A percentile compares a stretch with the other conserved stretches of the same genome.
These are phyloP conservation scores for Dreissena rostriformis DNA, from an alignment of 1,140 invertebrate genomes.

Conservation along the genomic window DNA sequence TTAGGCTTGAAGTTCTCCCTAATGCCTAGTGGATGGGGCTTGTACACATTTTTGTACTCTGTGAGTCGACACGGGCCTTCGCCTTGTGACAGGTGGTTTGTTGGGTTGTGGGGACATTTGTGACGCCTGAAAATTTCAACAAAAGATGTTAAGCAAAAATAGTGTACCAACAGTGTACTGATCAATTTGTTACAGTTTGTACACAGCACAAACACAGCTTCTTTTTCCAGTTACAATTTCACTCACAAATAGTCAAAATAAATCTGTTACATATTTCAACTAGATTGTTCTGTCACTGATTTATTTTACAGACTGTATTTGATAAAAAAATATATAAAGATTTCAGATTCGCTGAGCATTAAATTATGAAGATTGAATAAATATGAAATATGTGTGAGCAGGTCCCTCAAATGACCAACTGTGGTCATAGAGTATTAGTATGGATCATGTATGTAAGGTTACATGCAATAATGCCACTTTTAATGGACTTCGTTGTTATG, in stretches of 20 bases:
- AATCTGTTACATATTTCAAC: background rate
- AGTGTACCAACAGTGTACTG: background rate
- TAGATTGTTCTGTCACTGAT: no score
- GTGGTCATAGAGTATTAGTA: no score
- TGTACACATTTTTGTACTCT: constrained; percentile 77
- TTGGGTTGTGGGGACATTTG: constrained; percentile 76
- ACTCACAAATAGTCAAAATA: background rate
- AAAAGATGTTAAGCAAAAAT: background rate
- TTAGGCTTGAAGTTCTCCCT: constrained; percentile 74
- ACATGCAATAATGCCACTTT: no score
- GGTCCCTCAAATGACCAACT: no score
- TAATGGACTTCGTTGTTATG: no score
- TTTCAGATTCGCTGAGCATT: no score
- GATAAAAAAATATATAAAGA: no score
- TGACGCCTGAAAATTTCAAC: constrained; percentile 72
- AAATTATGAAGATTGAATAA: no score
- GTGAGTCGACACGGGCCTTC: constrained; percentile 72
- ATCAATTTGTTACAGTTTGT: background rate
- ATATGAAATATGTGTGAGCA: no score
- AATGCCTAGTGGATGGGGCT: constrained; percentile 68
- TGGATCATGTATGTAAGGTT: no score
- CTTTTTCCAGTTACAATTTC: background rate
- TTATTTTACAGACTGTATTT: no score
- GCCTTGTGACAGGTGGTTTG: constrained; percentile 62
- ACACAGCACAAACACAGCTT: background rate